These are phyloP conservation scores for Thamnophis elegans DNA, from an alignment of 2,797 vertebrate genomes.

Conservation along the genomic window DNA sequence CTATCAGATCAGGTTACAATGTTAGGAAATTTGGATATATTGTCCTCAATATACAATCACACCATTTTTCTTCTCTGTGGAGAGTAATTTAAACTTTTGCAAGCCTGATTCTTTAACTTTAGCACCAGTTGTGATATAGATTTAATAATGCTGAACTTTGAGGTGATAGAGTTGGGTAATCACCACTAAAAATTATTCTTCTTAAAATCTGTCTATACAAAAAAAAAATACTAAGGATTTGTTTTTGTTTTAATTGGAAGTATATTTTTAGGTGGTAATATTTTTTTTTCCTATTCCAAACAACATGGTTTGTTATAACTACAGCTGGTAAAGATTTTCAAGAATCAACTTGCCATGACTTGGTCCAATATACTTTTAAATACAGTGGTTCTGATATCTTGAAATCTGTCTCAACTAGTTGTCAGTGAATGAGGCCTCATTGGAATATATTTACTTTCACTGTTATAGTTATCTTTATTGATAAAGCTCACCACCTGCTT, in stretches of 20 bases:
- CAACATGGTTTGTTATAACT: background rate
- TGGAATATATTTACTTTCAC: background rate
- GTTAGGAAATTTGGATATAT: background rate
- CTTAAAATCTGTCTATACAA: background rate
- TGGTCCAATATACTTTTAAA: background rate
- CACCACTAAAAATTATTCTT: background rate
- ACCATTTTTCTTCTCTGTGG: background rate
- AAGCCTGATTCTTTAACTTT: background rate
- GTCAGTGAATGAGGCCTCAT: background rate
- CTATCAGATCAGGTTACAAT: background rate
- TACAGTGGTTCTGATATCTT: background rate
- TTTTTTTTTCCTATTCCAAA: background rate
- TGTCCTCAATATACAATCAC: background rate
- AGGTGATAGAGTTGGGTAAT: background rate
- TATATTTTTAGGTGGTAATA: background rate
- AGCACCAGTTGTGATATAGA: background rate
- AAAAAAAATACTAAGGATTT: background rate
- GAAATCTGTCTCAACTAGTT: background rate
- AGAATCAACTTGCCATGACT: background rate
- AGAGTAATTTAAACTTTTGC: background rate
- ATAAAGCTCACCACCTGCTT: background rate
- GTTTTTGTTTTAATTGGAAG: background rate
- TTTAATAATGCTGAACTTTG: background rate
- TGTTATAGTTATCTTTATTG: background rate
- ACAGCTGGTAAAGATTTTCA: background rate